Evolutionary conservation across 2,888 invertebrate species (phyloP).

Genomic region (Hetaerina titia): DNA sequence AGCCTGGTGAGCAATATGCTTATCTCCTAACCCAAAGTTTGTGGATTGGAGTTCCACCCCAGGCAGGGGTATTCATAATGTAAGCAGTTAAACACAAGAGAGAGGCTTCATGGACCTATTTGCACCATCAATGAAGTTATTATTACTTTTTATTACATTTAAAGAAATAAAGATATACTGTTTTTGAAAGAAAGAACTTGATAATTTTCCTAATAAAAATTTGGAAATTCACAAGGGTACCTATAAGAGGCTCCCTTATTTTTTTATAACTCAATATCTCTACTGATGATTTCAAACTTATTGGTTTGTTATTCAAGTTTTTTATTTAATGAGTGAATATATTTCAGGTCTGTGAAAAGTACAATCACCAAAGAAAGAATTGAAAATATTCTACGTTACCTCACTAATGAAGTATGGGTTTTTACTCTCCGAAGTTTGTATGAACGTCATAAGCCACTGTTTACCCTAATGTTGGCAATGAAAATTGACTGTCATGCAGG

Average conservation of each 20-base stretch:
- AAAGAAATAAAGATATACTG: too few relatives aligned
- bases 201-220: too few relatives aligned
- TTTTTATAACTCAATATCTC: neutral
- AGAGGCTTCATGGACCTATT: too few relatives aligned
- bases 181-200: too few relatives aligned
- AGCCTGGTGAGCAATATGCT: too few relatives aligned
- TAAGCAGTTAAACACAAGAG: too few relatives aligned
- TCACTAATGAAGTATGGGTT: constrained; percentile 95
- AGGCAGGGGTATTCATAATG: too few relatives aligned
- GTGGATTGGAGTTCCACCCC: too few relatives aligned
- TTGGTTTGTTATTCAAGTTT: neutral
- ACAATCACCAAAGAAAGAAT: constrained; percentile 92
- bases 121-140: too few relatives aligned
- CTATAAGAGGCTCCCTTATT: neutral
- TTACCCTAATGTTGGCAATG: constrained; percentile 95
- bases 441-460: constrained; percentile 94
- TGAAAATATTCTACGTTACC: constrained; percentile 90
- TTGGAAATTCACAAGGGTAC: too few relatives aligned
- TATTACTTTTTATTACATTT: too few relatives aligned
- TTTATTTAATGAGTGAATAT: neutral
- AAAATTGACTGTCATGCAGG: constrained; percentile 94
- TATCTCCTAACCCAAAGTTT: too few relatives aligned
- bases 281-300: neutral
- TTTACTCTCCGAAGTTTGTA: constrained; percentile 95
- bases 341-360: constrained; percentile 85